Base-by-base conservation (phyloP, 2,797 vertebrate genomes). In the Microctenopoma lineatum region DNA sequence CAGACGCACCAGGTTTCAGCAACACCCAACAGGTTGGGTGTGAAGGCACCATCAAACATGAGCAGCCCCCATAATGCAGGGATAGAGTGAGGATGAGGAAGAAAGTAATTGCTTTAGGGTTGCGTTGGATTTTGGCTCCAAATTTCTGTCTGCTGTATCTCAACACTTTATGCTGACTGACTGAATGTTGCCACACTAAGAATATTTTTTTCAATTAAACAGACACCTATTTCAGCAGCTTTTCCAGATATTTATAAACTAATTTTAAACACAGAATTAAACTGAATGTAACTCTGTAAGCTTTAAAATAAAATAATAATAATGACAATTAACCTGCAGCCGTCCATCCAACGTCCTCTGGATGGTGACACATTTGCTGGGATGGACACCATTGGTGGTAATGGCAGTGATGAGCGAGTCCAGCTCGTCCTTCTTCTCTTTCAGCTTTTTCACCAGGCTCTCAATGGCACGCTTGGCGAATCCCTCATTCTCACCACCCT, bases 391-490 rank as follows among this genome's bases (percentile, higher is more conserved):
- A 11, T 94, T 95, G 74, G 94, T 95, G 85, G 95, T 96, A 90
- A 96, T 89, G 70, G 95, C 95, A 0, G 94, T 94, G 80, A 96
- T 93, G 32, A 96, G 94, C 0, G 95, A 93, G 87, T 95, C 95
- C 75, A 95, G 85, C 87, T 96, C 95, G 2, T 96, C 95, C 74
- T 94, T 95, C 79, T 94, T 95, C 88, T 96, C 95, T 89, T 95
- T 96, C 36, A 96, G 93, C 84, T 96, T 96, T 90, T 95, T 95
- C 8, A 96, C 93, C 39, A 96, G 86, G 84, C 95, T 96, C 90
- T 96, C 94, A n/a, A 96, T 95, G 80, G 95, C 95, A 0, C 95
- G 88, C 70, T 95, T 95, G 81, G 95, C 93, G 0, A 94, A 95
- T 83, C 92, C 91, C 78, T 95, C 95, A 16, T 94, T 95, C 80